Conservation (phyloP, 2,888 invertebrate species). For the Agrochola litura region DNA sequence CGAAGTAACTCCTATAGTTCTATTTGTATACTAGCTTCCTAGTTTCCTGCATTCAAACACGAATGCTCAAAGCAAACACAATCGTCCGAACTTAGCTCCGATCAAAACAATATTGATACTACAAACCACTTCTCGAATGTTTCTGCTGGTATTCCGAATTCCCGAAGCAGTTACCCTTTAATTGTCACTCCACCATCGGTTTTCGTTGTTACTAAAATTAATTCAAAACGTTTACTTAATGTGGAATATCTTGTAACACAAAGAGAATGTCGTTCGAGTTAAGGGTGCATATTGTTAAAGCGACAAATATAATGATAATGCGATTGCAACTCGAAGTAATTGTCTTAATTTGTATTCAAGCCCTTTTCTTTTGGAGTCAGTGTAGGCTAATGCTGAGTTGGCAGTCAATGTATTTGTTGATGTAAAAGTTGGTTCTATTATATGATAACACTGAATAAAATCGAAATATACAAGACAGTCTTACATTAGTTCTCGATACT, state of each 20-base stretch:
- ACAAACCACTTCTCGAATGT: conserved; percentile 9
- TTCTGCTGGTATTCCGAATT: background rate
- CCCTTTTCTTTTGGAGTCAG: background rate
- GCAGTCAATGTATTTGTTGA: background rate
- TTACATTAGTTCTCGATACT: background rate
- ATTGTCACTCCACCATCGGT: conserved; percentile 37
- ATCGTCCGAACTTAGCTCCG: background rate
- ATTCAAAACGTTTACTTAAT: conserved; percentile 62
- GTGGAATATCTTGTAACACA: conserved; percentile 37
- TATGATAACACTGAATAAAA: background rate
- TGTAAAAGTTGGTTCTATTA: background rate
- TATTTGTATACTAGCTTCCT: background rate
- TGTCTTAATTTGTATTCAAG: conserved; percentile 30
- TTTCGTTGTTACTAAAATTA: conserved; percentile 54
- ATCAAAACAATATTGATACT: conserved; percentile 31
- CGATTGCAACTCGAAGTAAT: conserved; percentile 14
- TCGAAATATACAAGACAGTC: background rate
- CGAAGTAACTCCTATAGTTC: background rate
- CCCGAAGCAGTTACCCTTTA: conserved; percentile 19
- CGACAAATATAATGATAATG: conserved; percentile 27
- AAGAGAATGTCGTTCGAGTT: conserved; percentile 27
- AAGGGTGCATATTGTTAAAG: conserved; percentile 37
- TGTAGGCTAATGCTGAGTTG: background rate
- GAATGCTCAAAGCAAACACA: background rate
- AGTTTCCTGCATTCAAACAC: background rate